Conservation (phyloP, 1,140 invertebrate genomes). For the Drosophila micromelanica region DNA sequence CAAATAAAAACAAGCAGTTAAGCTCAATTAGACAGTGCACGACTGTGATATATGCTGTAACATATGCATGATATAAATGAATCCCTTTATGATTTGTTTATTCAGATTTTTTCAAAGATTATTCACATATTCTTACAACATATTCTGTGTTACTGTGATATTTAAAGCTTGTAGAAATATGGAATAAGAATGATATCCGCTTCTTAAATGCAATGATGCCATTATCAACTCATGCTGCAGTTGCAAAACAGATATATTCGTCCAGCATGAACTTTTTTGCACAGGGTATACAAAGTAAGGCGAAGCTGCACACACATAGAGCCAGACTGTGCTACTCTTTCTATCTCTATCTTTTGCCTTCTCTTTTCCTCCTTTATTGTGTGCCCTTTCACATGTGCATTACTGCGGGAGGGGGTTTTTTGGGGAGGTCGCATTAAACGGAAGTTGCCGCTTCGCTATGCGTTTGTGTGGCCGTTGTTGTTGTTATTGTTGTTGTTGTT, state of each 20-base stretch:
- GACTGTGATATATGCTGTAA: slow-evolving; percentile 1
- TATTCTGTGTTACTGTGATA: no score
- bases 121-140: no score
- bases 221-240: no score
- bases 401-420: slow-evolving; percentile 41
- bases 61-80: no score
- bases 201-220: no score
- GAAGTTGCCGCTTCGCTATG: slow-evolving; percentile 78
- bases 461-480: slow-evolving; percentile 67
- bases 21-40: neutral
- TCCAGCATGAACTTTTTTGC: neutral
- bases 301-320: slow-evolving; percentile 28
- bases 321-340: slow-evolving; percentile 18
- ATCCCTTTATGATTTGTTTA: no score
- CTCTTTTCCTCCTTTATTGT: slow-evolving; percentile 2
- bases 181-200: no score
- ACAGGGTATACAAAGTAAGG: slow-evolving; percentile 28
- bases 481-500: slow-evolving; percentile 9
- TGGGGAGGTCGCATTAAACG: slow-evolving; percentile 68
- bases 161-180: no score
- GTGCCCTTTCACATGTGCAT: slow-evolving; percentile 67
- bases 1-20: slow-evolving; percentile 65
- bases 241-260: neutral
- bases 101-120: no score
- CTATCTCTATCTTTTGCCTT: neutral